These are phyloP conservation scores for Lynx canadensis DNA, from an alignment of 2,113 vertebrate genomes.

Conservation along the genomic window DNA sequence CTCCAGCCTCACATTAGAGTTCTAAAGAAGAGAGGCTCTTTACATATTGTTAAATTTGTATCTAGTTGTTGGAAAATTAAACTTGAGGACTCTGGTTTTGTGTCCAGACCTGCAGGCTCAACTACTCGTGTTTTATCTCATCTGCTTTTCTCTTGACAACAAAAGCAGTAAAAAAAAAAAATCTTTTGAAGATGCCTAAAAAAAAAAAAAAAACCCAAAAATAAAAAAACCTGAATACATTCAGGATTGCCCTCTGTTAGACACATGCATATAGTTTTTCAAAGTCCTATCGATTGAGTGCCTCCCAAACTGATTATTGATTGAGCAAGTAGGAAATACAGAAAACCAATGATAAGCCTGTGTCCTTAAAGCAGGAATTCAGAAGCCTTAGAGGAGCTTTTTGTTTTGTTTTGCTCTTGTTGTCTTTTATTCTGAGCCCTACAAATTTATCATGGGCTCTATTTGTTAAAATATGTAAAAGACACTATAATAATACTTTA, in stretches of 20 bases:
- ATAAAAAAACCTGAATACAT: neutral
- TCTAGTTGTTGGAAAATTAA: conserved; percentile 12
- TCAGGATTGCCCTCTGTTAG: neutral
- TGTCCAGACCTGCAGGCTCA: conserved; percentile 33
- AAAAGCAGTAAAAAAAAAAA: conserved; percentile 23
- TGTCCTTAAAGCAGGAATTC: neutral
- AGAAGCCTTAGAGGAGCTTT: neutral
- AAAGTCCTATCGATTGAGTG: neutral
- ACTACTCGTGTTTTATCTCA: conserved; percentile 38
- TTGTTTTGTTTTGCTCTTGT: neutral
- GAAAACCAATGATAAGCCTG: neutral
- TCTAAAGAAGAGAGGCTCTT: conserved; percentile 33
- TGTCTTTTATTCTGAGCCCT: neutral
- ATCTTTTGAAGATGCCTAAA: neutral
- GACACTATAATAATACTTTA: neutral
- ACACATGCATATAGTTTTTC: neutral
- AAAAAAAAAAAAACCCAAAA: neutral
- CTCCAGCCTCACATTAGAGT: neutral
- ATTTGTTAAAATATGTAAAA: neutral
- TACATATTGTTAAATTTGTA: conserved; percentile 55
- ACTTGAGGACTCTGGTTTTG: neutral
- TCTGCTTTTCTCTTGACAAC: conserved; percentile 28
- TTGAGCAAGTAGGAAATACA: neutral
- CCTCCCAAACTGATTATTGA: neutral
- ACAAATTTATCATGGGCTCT: neutral